A percentile compares a stretch with the other conserved stretches of the same genome.
phyloP scores from a whole-genome alignment of 1,140 invertebrate species.

The Magallana gigas region DNA sequence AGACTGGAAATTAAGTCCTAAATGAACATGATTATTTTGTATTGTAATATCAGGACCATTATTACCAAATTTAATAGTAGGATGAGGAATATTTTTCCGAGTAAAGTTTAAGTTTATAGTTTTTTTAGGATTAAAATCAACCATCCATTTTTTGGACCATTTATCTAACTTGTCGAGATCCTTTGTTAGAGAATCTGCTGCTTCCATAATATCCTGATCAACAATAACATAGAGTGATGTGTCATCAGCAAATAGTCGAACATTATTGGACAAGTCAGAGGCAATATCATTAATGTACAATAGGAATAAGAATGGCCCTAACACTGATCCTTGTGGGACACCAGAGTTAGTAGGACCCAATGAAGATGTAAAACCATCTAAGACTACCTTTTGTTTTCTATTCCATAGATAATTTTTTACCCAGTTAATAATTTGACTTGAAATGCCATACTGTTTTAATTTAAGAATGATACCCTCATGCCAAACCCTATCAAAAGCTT shows the following conservation, averaged over 20 bases:
- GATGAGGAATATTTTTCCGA: no score
- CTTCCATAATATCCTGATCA: no score
- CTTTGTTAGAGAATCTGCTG: no score
- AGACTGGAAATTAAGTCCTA: background rate
- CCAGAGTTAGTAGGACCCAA: conserved; percentile 42
- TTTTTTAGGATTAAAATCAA: no score
- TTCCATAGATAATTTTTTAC: conserved; percentile 52
- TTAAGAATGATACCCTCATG: conserved; percentile 49
- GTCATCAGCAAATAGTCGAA: conserved; percentile 50
- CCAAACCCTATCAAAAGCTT: conserved; percentile 56
- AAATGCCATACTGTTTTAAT: conserved; percentile 41
- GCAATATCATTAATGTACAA: conserved; percentile 64
- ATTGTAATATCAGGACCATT: background rate
- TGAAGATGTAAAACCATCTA: conserved; percentile 49
- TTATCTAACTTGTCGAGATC: no score
- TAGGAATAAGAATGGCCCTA: conserved; percentile 62
- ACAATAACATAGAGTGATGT: background rate
- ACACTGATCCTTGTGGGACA: conserved; percentile 63
- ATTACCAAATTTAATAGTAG: no score
- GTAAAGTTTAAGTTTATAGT: no score
- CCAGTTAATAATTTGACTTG: conserved; percentile 42
- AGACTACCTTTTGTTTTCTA: conserved; percentile 52
- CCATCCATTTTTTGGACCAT: no score
- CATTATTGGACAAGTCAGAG: background rate
- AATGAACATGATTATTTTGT: background rate